Base-by-base conservation (phyloP, 1,140 invertebrate genomes). In the Harlomillsia oculata region DNA sequence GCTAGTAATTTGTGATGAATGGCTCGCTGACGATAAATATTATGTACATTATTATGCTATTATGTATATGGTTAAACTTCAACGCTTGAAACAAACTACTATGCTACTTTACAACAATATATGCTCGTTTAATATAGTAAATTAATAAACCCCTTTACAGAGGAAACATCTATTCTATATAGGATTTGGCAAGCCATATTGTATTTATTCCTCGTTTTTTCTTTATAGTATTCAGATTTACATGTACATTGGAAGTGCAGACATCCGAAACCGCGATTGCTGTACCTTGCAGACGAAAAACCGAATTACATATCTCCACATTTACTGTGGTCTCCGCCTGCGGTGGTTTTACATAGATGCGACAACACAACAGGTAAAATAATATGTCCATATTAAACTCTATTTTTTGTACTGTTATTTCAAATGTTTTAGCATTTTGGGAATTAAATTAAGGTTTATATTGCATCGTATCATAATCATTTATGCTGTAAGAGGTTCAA, bases 271-370 rank as follows among this genome's bases (percentile, higher is more conserved):
- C 50, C 50, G 3, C 49, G 25, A 16, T 39, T 62, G 5, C 45
- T 62, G 6, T 62, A 62, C 36, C 9, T 62, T 2, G 11, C 11
- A 11, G 55, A 62, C 5, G 49, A 48, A 36, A 26, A 45, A 6
- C 5, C 26, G 1, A 20, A 21, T 25, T 21, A 14, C 21, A 6
- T 34, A 14, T 9, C 14, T 6, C 28, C 29, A 16, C 20, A 21
- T 41, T 16, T 21, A 16, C 5, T 28, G 5, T 56, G 49, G 46
- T 1, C 1, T 32, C 53, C 52, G 26, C 5, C 13, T 6, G 53
- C 34, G 13, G 50, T 51, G 8, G 26, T 62, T 26, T 1, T 62
- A 1, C 37, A 57, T 16, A 29, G 59, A 21, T 62, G 59, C 28
- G 55, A 54, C n/a, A 5, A 28, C 14, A 29, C 54, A 14, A 20